Evolutionary conservation across 2,888 invertebrate species (phyloP).

Genomic region (Dinocampus coccinellae): DNA sequence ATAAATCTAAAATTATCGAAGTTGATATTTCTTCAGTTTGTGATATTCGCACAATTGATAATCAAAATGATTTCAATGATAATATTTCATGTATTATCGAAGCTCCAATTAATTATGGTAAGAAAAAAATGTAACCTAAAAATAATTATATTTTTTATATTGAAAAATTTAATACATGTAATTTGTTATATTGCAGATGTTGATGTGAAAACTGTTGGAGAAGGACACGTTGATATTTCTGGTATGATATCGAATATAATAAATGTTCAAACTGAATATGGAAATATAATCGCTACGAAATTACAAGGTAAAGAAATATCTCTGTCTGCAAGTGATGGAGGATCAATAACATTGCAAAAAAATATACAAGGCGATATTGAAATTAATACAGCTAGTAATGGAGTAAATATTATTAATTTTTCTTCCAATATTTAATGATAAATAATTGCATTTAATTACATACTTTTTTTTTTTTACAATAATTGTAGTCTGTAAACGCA

Average conservation of each 20-base stretch:
- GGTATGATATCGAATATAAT: conserved; percentile 47
- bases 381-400: conserved; percentile 43
- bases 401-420: conserved; percentile 34
- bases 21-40: conserved; percentile 39
- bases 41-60: conserved; percentile 33
- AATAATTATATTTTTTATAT: not conserved
- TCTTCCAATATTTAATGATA: too few species aligned
- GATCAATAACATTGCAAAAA: conserved; percentile 44
- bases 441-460: too few species aligned
- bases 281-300: conserved; percentile 42
- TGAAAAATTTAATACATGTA: not conserved
- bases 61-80: conserved; percentile 1
- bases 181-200: conserved; percentile 41
- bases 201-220: conserved; percentile 41
- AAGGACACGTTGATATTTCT: conserved; percentile 37
- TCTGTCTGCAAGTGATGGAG: conserved; percentile 45
- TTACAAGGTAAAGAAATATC: conserved; percentile 46
- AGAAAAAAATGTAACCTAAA: not conserved
- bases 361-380: conserved; percentile 48
- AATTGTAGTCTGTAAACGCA: conserved; percentile 42
- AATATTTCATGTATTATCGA: conserved; percentile 41
- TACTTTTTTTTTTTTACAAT: not conserved
- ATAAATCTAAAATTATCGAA: conserved; percentile 31
- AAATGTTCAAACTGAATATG: conserved; percentile 43
- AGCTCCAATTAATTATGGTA: conserved; percentile 48